These are phyloP conservation scores for Calameuta pallipes DNA, from an alignment of 2,888 invertebrate species.

Conservation along the genomic window DNA sequence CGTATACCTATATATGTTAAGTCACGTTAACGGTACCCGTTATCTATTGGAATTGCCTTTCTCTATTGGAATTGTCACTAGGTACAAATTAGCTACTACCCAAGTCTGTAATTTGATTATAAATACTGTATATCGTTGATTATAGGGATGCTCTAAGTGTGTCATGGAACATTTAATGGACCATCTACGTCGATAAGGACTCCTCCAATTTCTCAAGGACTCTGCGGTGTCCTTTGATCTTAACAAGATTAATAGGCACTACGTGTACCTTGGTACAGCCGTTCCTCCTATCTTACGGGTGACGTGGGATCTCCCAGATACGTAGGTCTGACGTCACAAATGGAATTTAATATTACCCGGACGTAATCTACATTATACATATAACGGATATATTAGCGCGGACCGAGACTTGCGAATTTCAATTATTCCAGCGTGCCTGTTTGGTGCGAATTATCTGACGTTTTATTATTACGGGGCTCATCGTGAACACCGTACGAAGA, in stretches of 20 bases:
- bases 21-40: too few species aligned
- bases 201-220: neutral
- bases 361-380: neutral
- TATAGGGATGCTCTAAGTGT: neutral
- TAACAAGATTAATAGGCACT: neutral
- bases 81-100: neutral
- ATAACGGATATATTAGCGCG: neutral
- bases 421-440: neutral
- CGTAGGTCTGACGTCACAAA: neutral
- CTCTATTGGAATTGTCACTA: neutral
- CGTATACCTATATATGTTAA: too few species aligned
- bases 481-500: neutral
- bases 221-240: neutral
- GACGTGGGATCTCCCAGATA: neutral
- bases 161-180: neutral
- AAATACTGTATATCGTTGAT: neutral
- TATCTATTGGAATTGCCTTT: too few species aligned
- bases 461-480: neutral
- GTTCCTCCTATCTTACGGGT: neutral
- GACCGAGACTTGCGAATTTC: neutral
- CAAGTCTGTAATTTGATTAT: neutral
- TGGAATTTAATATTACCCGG: neutral
- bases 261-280: neutral
- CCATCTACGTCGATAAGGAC: neutral
- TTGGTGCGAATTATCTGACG: neutral